Percentiles rank a stretch among this genome's conserved stretches.
Evolutionary conservation across 2,888 invertebrate species (phyloP).

Genomic region (Epirrita christyi): DNA sequence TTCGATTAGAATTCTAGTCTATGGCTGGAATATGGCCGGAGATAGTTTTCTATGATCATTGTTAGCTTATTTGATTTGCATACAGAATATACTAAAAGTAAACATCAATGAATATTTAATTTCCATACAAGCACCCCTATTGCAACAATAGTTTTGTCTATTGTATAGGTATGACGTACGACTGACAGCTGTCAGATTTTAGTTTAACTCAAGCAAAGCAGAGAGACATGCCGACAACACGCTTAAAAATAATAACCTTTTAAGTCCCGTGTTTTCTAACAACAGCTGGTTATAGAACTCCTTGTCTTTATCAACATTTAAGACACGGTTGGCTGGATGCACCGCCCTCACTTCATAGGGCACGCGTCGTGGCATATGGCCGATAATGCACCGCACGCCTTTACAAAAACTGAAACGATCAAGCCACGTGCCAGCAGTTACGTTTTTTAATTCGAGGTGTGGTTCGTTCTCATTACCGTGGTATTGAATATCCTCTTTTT

Average conservation of each 20-base stretch:
- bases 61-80: neutral
- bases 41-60: neutral
- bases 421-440: slow-evolving; percentile 67
- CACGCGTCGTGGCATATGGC: slow-evolving; percentile 82
- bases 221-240: neutral
- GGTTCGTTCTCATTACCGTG: slow-evolving; percentile 8
- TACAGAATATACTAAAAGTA: neutral
- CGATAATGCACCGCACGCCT: slow-evolving; percentile 51
- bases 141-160: slow-evolving; percentile 17
- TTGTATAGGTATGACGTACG: neutral
- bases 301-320: slow-evolving; percentile 33
- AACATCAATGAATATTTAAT: too few relatives aligned
- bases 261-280: too few relatives aligned
- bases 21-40: neutral
- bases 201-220: neutral
- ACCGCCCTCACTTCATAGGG: slow-evolving; percentile 45
- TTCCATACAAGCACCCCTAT: too few relatives aligned
- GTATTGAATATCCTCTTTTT: neutral
- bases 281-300: slow-evolving; percentile 26
- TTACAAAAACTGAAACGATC: slow-evolving; percentile 52
- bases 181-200: slow-evolving; percentile 25
- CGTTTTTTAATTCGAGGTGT: slow-evolving; percentile 43
- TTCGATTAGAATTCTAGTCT: slow-evolving; percentile 10
- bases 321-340: slow-evolving; percentile 55
- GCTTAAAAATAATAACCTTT: neutral